A percentile compares a stretch with the other conserved stretches of the same genome.
Evolutionary conservation across 2,797 vertebrate species (phyloP).

Genomic region (Columba guinea): DNA sequence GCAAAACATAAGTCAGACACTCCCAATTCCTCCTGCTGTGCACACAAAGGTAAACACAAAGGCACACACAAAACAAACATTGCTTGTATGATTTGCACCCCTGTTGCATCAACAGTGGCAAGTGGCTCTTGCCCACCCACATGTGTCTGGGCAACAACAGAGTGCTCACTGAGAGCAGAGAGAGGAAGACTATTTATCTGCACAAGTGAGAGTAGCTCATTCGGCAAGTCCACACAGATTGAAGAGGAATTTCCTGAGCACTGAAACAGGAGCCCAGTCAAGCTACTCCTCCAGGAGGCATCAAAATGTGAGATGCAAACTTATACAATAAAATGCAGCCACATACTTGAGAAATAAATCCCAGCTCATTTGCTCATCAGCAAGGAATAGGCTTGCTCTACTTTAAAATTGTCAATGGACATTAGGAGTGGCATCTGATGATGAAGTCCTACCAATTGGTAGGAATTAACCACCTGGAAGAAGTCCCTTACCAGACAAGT

Average conservation of each 20-base stretch:
- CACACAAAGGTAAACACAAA: not conserved
- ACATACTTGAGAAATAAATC: not conserved
- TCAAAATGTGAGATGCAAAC: not conserved
- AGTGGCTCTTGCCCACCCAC: not conserved
- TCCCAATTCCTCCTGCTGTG: not conserved
- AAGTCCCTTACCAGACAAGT: not conserved
- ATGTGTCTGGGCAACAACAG: not conserved
- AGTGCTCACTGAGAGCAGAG: rapidly evolving
- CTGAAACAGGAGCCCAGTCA: not conserved
- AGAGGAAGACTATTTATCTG: not conserved
- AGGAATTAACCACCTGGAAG: not conserved
- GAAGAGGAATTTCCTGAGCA: not conserved
- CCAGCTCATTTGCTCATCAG: not conserved
- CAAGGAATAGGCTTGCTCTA: not conserved
- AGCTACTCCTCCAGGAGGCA: not conserved
- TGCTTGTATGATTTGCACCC: not conserved
- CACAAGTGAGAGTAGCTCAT: not conserved
- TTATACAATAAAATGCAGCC: not conserved
- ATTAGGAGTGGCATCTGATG: not conserved
- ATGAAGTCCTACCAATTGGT: not conserved
- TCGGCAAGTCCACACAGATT: not conserved
- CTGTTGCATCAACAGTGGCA: not conserved
- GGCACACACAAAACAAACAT: not conserved
- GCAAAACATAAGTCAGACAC: not conserved
- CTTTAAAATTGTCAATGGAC: not conserved